Evolutionary conservation across 2,888 invertebrate species (phyloP).

Genomic region (Polylopha cassiicola): DNA sequence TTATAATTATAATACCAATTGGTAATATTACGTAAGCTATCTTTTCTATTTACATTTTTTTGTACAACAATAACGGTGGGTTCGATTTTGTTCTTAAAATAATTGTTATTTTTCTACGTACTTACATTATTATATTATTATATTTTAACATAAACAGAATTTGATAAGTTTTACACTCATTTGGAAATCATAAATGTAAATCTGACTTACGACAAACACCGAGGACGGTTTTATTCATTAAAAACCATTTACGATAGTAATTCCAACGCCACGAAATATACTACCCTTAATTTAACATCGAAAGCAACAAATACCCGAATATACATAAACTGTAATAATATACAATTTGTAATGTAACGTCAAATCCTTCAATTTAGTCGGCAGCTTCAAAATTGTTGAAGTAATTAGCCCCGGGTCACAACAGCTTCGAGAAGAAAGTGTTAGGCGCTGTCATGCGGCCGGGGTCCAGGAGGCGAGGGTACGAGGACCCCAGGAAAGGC

Average conservation of each 20-base stretch:
- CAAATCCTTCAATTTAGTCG: slow-evolving; percentile 49
- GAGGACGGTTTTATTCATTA: neutral
- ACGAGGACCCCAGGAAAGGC: slow-evolving; percentile 58
- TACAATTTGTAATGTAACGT: slow-evolving; percentile 49
- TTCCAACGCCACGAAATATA: neutral
- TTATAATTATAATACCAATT: too few relatives aligned
- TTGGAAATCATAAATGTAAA: too few relatives aligned
- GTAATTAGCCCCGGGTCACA: slow-evolving; percentile 63
- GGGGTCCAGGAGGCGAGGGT: slow-evolving; percentile 61
- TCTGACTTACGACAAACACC: too few relatives aligned
- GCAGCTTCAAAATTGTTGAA: slow-evolving; percentile 51
- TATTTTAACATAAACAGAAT: too few relatives aligned
- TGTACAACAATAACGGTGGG: neutral
- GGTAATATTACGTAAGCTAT: too few relatives aligned
- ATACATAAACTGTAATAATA: slow-evolving; percentile 2
- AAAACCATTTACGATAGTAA: neutral
- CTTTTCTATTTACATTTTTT: neutral
- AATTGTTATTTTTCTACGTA: too few relatives aligned
- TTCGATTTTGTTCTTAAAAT: too few relatives aligned
- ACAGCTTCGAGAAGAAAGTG: slow-evolving; percentile 65
- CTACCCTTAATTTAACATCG: slow-evolving; percentile 6
- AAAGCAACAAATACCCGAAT: slow-evolving; percentile 9
- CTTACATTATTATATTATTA: too few relatives aligned
- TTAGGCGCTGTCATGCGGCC: slow-evolving; percentile 61
- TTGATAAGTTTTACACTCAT: too few relatives aligned